phyloP scores from a whole-genome alignment of 2,113 vertebrate species.

The Prionailurus viverrinus region DNA sequence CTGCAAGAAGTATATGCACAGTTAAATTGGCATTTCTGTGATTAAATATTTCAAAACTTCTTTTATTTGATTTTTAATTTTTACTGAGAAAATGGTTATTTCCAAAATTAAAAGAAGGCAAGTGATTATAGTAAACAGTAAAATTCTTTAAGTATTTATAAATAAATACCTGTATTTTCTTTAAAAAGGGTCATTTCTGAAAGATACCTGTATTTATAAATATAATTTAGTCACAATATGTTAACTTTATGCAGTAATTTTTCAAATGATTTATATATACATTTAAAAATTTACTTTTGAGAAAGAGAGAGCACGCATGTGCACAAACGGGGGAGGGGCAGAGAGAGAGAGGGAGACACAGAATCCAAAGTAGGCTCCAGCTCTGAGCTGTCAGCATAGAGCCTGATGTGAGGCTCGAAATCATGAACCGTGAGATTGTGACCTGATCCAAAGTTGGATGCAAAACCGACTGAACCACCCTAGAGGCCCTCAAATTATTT shows the following conservation, averaged over 20 bases:
- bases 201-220: neutral
- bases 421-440: no score
- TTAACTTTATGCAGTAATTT: neutral
- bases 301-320: no score
- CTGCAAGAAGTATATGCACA: slow-evolving; percentile 12
- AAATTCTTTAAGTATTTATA: slow-evolving; percentile 43
- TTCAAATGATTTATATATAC: neutral
- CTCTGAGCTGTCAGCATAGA: no score
- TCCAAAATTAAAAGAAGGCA: slow-evolving; percentile 17
- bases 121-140: neutral
- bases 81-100: slow-evolving; percentile 43
- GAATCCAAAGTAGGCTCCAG: no score
- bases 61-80: slow-evolving; percentile 37
- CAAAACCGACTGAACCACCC: no score
- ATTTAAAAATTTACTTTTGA: no score
- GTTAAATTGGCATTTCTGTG: slow-evolving; percentile 52
- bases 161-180: slow-evolving; percentile 29
- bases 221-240: neutral
- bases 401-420: no score
- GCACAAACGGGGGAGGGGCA: no score
- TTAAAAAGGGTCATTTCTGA: slow-evolving; percentile 44
- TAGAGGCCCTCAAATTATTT: no score
- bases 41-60: slow-evolving; percentile 54
- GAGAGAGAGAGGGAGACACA: no score
- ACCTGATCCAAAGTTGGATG: no score